Conservation (phyloP, 2,888 invertebrate genomes). For the Caenorhabditis drosophilae region DNA sequence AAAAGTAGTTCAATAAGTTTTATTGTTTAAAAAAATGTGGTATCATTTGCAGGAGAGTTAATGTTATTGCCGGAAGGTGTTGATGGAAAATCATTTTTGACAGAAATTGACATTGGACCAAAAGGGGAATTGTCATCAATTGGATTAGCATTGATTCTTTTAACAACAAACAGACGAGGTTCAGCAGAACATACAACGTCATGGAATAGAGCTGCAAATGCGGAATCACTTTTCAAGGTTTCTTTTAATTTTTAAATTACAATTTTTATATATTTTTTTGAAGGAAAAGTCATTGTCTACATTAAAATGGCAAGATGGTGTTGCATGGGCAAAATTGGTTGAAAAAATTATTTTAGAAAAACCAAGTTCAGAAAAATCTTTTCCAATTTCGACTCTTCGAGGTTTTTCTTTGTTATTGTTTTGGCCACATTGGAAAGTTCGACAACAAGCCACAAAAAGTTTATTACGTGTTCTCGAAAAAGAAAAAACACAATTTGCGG, state of each 20-base stretch:
- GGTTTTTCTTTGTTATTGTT: slow-evolving; percentile 39
- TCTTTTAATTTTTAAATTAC: background rate
- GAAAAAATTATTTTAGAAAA: slow-evolving; percentile 17
- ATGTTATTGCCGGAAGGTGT: slow-evolving; percentile 21
- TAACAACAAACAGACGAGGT: slow-evolving; percentile 21
- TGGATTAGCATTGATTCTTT: slow-evolving; percentile 33
- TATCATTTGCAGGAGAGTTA: slow-evolving; percentile 22
- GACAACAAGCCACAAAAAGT: slow-evolving; percentile 32
- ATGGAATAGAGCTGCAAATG: slow-evolving; percentile 32
- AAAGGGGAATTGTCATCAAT: slow-evolving; percentile 46
- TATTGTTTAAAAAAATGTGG: background rate
- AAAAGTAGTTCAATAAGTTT: slow-evolving; percentile 3
- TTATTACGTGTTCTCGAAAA: slow-evolving; percentile 21
- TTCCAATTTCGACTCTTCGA: slow-evolving; percentile 13
- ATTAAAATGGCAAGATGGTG: slow-evolving; percentile 36
- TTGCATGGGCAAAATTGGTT: slow-evolving; percentile 40
- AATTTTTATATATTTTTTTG: slow-evolving; percentile 1
- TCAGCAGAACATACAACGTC: slow-evolving; percentile 30
- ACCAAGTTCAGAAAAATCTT: background rate
- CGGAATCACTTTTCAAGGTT: slow-evolving; percentile 42
- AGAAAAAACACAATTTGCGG: slow-evolving; percentile 36
- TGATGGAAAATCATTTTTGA: slow-evolving; percentile 18
- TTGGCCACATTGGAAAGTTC: slow-evolving; percentile 46
- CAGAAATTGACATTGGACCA: slow-evolving; percentile 33
- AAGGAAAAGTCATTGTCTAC: slow-evolving; percentile 37